phyloP scores from a whole-genome alignment of 2,113 vertebrate genomes.

The Perca flavescens region DNA sequence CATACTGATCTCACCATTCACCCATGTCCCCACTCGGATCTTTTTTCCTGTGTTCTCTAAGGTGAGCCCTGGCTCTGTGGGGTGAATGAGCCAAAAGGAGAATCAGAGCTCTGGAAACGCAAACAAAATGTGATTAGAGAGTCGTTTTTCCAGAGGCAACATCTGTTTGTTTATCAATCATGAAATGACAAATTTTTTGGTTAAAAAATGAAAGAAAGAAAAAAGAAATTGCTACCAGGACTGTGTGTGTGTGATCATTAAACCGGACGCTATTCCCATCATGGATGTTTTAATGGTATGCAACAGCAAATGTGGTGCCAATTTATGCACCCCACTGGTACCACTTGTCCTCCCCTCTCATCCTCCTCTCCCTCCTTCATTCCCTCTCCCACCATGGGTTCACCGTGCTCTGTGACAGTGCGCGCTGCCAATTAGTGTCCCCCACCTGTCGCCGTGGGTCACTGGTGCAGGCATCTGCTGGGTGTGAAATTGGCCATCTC shows the following conservation, averaged over 20 bases:
- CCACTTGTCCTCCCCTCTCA: constrained; percentile 21
- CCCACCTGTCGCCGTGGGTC: constrained; percentile 81
- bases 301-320: constrained; percentile 7
- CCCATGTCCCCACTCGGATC: constrained; percentile 16
- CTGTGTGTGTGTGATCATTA: background rate
- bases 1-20: constrained; percentile 50
- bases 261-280: background rate
- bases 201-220: background rate
- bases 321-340: background rate
- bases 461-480: constrained; percentile 78
- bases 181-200: constrained; percentile 12
- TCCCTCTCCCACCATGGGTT: constrained; percentile 44
- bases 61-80: background rate
- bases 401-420: constrained; percentile 55
- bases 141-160: background rate
- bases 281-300: constrained; percentile 8
- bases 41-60: constrained; percentile 15
- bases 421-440: constrained; percentile 78
- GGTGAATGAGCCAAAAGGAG: background rate
- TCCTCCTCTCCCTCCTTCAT: constrained; percentile 19
- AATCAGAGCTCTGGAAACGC: background rate
- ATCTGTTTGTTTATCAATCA: constrained; percentile 28
- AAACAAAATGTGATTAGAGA: background rate
- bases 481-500: constrained; percentile 79
- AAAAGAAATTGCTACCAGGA: constrained; percentile 6